These are phyloP conservation scores for Thamnophis elegans DNA, from an alignment of 2,797 vertebrate genomes.

Conservation along the genomic window DNA sequence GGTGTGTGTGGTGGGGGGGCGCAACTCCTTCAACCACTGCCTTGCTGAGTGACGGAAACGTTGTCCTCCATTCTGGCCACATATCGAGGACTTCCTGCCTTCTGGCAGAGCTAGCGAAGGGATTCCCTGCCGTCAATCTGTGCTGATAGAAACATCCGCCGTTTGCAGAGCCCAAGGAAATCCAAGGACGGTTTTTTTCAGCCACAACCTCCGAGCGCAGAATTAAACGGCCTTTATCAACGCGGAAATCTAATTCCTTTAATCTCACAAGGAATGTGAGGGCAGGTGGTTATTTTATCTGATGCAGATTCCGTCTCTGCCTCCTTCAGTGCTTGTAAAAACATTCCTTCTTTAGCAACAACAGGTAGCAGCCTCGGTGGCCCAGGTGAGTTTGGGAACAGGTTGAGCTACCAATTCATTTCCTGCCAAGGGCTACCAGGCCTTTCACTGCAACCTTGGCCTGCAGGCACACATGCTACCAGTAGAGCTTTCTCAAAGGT, in stretches of 20 bases:
- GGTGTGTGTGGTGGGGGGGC: no score
- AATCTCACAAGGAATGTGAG: not conserved
- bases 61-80: rapidly evolving
- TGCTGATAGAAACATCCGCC: not conserved
- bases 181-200: not conserved
- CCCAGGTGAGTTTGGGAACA: not conserved
- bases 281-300: not conserved
- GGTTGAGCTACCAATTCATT: not conserved
- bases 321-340: not conserved
- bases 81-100: rapidly evolving
- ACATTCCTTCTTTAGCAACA: not conserved
- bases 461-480: not conserved
- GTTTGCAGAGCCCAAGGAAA: not conserved
- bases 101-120: not conserved
- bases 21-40: not conserved
- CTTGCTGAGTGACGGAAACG: not conserved
- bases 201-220: not conserved
- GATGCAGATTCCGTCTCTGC: not conserved
- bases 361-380: not conserved
- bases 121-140: not conserved
- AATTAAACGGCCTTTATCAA: not conserved
- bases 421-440: no score
- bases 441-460: not conserved
- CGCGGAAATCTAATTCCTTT: not conserved
- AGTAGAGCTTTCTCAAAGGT: not conserved